phyloP scores from a whole-genome alignment of 2,888 invertebrate species.

The Ectemnius cavifrons region DNA sequence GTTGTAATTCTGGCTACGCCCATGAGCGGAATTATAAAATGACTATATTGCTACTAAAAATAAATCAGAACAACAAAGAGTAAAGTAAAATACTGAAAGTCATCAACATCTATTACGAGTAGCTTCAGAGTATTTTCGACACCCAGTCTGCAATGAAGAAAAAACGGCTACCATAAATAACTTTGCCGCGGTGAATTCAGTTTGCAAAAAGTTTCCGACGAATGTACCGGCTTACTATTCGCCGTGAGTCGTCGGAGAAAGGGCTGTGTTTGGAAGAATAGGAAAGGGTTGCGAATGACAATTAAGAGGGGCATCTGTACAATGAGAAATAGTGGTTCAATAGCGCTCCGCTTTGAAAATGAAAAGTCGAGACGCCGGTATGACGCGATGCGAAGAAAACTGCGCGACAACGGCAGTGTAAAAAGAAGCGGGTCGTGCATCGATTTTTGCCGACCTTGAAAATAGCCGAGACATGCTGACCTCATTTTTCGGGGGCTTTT shows the following conservation, averaged over 20 bases:
- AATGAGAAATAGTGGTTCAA: neutral
- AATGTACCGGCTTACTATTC: constrained; percentile 56
- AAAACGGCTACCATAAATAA: constrained; percentile 48
- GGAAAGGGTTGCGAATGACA: constrained; percentile 25
- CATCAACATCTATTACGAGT: neutral
- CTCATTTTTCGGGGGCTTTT: constrained; percentile 42
- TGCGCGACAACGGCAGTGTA: neutral
- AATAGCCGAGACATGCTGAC: constrained; percentile 55
- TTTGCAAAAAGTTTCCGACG: constrained; percentile 57
- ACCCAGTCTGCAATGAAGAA: constrained; percentile 14
- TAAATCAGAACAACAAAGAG: no score
- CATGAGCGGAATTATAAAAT: no score
- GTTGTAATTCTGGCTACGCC: no score
- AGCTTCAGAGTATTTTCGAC: neutral
- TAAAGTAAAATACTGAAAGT: neutral
- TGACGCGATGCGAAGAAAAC: neutral
- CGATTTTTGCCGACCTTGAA: constrained; percentile 55
- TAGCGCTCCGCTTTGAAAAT: constrained; percentile 11
- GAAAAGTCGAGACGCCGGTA: constrained; percentile 15
- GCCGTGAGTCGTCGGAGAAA: neutral
- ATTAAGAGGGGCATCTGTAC: constrained; percentile 28
- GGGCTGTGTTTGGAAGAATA: neutral
- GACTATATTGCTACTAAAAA: no score
- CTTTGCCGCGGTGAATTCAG: constrained; percentile 56
- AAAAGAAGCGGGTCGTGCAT: constrained; percentile 39